Base-by-base conservation (phyloP, 2,888 invertebrate genomes). In the Catotricha subobsoleta region DNA sequence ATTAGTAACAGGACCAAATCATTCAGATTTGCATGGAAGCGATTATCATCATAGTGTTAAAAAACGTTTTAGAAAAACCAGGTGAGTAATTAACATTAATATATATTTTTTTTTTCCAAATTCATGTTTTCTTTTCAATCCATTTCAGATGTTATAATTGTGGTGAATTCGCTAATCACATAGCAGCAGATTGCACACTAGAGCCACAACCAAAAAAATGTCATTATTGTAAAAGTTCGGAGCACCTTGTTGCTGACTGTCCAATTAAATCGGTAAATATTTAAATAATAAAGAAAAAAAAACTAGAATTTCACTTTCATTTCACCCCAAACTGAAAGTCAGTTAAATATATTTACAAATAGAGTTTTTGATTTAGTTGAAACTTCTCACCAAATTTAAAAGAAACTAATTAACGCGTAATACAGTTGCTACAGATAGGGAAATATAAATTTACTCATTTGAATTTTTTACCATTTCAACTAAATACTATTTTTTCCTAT, bases 131-230 rank as follows among this genome's bases (percentile, higher is more conserved):
- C 13, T 36, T 36, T 20, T 12, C n/a, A n/a, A n/a, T n/a, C 9
- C 15, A n/a, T 62, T 64, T 36, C 59, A 83, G 86, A 57, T 91
- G 90, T 66, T 91, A 88, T 63, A 91, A 91, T 60, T 91, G 90
- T 55, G 88, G 90, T 4, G 84, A 87, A 61, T 87, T 88, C 57
- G 82, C 86, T 38, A 88, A 88, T 62, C 91, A 91, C 64, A 80
- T 90, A 55, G 90, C 91, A 25, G 80, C 86, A 27, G 87, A 87
- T 59, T 91, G 91, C 62, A 74, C 76, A 47, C 68, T 81, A 57
- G 87, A 84, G 12, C 88, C 88, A 40, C 80, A 86, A 65, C 88
- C 88, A 52, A 90, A 90, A 66, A 71, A 83, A 53, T 91, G 91
- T 64, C 88, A 91, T 65, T 74, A 77, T 58, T 91, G 90, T 64